Percentiles rank a stretch among this genome's conserved stretches.
Evolutionary conservation across 2,797 vertebrate species (phyloP).

Genomic region (Okamejei kenojei): DNA sequence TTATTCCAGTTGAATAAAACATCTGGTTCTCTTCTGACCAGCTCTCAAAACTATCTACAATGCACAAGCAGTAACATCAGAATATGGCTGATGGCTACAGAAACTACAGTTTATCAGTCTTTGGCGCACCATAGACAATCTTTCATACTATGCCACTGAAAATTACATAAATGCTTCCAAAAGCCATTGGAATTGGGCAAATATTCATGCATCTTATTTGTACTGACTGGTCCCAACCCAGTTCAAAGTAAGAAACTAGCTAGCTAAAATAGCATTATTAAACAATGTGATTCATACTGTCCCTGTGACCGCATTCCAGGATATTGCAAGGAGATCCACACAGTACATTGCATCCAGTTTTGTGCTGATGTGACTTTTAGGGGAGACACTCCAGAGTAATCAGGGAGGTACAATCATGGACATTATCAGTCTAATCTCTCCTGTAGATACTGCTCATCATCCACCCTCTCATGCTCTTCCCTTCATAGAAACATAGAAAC

Average conservation of each 20-base stretch:
- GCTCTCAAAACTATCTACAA: not conserved
- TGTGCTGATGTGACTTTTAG: not conserved
- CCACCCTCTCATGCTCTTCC: not conserved
- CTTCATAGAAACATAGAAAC: too few species aligned
- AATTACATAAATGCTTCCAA: not conserved
- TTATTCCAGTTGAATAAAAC: not conserved
- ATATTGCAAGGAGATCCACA: too few species aligned
- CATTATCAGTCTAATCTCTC: not conserved
- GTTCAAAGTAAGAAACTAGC: not conserved
- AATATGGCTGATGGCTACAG: not conserved
- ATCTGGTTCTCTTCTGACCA: not conserved
- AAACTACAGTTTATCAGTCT: not conserved
- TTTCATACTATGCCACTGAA: not conserved
- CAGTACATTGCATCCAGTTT: not conserved
- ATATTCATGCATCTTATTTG: not conserved
- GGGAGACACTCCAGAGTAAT: not conserved
- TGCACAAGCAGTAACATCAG: not conserved
- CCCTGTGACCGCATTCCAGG: too few species aligned
- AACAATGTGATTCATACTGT: too few species aligned
- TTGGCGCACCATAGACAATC: not conserved
- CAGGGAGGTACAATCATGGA: not conserved
- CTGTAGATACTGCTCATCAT: not conserved
- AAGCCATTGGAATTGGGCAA: too few species aligned
- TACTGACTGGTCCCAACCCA: not conserved
- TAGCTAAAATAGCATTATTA: not conserved